Evolutionary conservation across 2,113 vertebrate species (phyloP).

Genomic region (Cavia porcellus): DNA sequence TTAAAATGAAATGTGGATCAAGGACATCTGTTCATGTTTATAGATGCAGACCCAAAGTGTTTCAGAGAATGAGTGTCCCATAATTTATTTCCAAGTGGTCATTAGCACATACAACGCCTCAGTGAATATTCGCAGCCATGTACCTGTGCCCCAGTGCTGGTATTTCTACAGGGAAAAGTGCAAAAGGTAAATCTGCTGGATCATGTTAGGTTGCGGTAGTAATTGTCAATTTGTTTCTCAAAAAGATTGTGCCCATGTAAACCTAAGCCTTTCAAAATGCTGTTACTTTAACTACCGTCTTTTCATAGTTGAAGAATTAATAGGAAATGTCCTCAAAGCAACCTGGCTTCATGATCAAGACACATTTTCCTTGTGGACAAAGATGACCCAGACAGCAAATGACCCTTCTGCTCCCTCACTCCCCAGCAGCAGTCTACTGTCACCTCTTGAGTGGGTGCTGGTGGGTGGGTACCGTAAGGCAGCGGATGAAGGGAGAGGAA

Average conservation of each 20-base stretch:
- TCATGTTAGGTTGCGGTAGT: slow-evolving; percentile 32
- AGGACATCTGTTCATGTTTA: not conserved
- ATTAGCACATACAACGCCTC: not conserved
- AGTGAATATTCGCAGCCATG: not conserved
- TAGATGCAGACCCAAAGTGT: not conserved
- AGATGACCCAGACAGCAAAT: not conserved
- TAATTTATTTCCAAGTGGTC: not conserved
- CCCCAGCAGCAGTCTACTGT: not conserved
- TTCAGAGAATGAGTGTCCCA: not conserved
- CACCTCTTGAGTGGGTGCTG: not conserved
- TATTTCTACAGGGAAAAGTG: not conserved
- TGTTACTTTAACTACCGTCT: not conserved
- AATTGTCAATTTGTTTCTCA: not conserved
- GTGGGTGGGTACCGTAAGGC: not conserved
- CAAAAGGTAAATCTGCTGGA: not conserved
- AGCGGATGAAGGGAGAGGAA: not conserved
- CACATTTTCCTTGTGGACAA: not conserved
- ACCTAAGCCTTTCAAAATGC: not conserved
- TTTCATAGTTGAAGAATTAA: not conserved
- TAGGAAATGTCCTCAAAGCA: not conserved
- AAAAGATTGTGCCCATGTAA: not conserved
- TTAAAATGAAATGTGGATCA: not conserved
- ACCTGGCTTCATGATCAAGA: not conserved
- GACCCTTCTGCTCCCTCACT: not conserved
- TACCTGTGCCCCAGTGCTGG: not conserved